These are phyloP conservation scores for Parazoanthus swiftii DNA, from an alignment of 92 coral and sea anemone genomes.

Conservation along the genomic window DNA sequence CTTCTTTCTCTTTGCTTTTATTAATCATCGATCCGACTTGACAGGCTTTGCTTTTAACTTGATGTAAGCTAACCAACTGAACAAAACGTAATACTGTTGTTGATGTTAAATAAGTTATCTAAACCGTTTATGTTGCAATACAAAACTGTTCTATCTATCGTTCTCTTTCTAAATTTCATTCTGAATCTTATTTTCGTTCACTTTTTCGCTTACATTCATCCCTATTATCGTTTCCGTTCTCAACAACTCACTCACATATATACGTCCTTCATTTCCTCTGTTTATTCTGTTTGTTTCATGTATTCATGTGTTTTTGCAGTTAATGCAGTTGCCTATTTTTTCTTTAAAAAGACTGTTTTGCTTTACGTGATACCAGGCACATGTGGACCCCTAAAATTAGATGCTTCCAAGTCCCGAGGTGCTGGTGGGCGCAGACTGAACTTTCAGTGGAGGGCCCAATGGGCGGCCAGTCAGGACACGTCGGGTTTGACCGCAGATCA, in stretches of 20 bases:
- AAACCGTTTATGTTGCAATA: too few species aligned
- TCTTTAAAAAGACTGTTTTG: neutral
- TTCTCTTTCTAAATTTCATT: too few species aligned
- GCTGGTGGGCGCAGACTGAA: slow-evolving; percentile 69
- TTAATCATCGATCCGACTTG: too few species aligned
- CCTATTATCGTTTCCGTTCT: neutral
- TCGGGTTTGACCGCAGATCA: slow-evolving; percentile 36
- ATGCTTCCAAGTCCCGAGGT: slow-evolving; percentile 57
- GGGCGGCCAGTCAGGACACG: slow-evolving; percentile 47
- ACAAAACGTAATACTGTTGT: too few species aligned
- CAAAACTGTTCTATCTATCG: too few species aligned
- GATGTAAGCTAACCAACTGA: too few species aligned
- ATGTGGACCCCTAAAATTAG: slow-evolving; percentile 52
- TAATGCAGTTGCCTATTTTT: too few species aligned
- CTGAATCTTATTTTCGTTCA: too few species aligned
- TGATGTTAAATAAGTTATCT: too few species aligned
- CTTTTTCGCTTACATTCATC: neutral
- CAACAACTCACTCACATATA: neutral
- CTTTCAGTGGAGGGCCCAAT: slow-evolving; percentile 56
- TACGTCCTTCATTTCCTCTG: neutral
- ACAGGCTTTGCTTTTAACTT: too few species aligned
- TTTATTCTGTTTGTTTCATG: neutral
- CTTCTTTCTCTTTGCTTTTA: too few species aligned
- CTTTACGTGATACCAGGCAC: slow-evolving; percentile 44
- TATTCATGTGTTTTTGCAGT: neutral